These are phyloP conservation scores for Dorcus parallelipipedus DNA, from an alignment of 2,888 invertebrate genomes.

Conservation along the genomic window DNA sequence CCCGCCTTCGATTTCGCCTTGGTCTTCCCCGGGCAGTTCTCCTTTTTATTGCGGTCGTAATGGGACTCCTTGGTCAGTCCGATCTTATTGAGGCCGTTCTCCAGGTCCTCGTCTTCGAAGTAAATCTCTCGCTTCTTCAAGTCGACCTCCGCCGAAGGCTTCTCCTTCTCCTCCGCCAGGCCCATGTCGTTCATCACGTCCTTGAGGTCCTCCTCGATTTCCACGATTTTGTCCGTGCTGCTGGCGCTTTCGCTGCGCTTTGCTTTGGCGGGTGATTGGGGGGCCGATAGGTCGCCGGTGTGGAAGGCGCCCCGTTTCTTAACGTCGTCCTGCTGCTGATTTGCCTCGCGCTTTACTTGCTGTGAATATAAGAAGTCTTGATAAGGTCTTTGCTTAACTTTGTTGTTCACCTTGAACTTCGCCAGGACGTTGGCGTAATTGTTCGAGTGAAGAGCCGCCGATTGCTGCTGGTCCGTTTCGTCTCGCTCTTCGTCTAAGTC, in stretches of 20 bases:
- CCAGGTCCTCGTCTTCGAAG: conserved; percentile 32
- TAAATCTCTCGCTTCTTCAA: conserved; percentile 18
- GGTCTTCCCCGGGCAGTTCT: conserved; percentile 16
- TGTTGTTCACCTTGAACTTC: conserved; percentile 23
- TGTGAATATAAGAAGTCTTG: conserved; percentile 15
- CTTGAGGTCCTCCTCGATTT: conserved; percentile 30
- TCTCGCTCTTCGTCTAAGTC: conserved; percentile 10
- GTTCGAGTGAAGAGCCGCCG: conserved; percentile 9
- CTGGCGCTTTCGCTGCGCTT: neutral
- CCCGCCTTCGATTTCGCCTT: conserved; percentile 12
- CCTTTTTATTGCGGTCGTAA: conserved; percentile 24
- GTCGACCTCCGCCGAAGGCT: conserved; percentile 10
- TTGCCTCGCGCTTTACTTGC: conserved; percentile 10
- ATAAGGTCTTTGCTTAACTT: conserved; percentile 17
- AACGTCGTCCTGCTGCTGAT: conserved; percentile 5
- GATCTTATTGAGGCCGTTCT: conserved; percentile 30
- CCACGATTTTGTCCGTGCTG: conserved; percentile 20
- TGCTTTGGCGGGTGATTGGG: neutral
- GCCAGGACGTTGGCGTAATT: conserved; percentile 23
- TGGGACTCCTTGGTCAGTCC: conserved; percentile 27
- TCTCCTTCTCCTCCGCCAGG: conserved; percentile 23
- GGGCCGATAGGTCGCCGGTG: conserved; percentile 6
- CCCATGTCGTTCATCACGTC: conserved; percentile 32
- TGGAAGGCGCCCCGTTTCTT: conserved; percentile 14
- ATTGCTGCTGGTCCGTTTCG: conserved; percentile 5